Evolutionary conservation across 1,140 invertebrate genomes (phyloP).

Genomic region (Tetramorium alpestre): DNA sequence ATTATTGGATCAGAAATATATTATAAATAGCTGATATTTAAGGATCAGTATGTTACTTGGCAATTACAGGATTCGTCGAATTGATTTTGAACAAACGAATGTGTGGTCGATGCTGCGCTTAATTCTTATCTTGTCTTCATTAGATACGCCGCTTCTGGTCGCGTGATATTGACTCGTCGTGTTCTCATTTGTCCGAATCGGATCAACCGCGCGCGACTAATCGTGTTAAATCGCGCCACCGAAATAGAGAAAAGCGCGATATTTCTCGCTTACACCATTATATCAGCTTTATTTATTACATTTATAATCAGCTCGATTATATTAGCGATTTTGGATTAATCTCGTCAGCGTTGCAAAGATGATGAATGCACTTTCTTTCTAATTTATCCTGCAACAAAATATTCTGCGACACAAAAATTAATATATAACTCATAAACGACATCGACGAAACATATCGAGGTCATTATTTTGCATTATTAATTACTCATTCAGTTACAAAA

Average conservation of each 20-base stretch:
- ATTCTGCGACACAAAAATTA: not conserved
- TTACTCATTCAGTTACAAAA: not conserved
- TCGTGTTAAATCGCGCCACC: slow-evolving; percentile 50
- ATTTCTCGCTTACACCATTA: not conserved
- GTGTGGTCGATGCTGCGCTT: not conserved
- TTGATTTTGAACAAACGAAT: slow-evolving; percentile 11
- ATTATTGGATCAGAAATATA: not conserved
- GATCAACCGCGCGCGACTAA: slow-evolving; percentile 43
- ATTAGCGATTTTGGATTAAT: not conserved
- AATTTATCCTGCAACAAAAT: not conserved
- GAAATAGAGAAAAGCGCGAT: slow-evolving; percentile 19
- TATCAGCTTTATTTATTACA: not conserved
- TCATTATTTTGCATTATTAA: not conserved
- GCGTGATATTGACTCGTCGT: slow-evolving; percentile 39
- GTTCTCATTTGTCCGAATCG: slow-evolving; percentile 24
- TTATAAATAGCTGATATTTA: not conserved
- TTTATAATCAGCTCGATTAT: slow-evolving; percentile 3
- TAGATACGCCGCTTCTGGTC: slow-evolving; percentile 11
- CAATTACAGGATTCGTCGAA: slow-evolving; percentile 1
- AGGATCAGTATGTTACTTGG: not conserved
- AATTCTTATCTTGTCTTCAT: slow-evolving; percentile 52
- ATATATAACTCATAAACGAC: not conserved
- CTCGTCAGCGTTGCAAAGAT: not conserved
- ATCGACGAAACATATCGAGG: not conserved
- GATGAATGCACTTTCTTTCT: not conserved